Percentiles rank a stretch among this genome's conserved stretches.
phyloP scores from a whole-genome alignment of 2,113 vertebrate species.

The Jacana jacana region DNA sequence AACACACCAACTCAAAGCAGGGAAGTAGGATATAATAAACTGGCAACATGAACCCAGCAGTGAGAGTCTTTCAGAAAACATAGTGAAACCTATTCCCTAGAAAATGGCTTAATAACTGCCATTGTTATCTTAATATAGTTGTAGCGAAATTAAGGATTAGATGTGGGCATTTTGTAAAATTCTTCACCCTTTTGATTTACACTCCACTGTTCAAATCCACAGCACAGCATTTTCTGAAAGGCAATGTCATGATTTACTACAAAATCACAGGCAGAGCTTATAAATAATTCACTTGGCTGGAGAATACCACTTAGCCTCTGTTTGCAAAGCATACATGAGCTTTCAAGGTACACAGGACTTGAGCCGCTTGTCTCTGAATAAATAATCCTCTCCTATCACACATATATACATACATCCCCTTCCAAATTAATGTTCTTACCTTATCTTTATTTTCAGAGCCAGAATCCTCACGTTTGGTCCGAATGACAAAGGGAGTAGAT shows the following conservation, averaged over 20 bases:
- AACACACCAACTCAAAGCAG: neutral
- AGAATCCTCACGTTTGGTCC: slow-evolving; percentile 85
- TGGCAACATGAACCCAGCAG: neutral
- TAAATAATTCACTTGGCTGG: neutral
- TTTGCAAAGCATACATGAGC: neutral
- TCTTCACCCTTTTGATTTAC: neutral
- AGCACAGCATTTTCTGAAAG: slow-evolving; percentile 33
- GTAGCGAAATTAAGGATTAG: slow-evolving; percentile 47
- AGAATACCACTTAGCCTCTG: neutral
- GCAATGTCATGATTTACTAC: neutral
- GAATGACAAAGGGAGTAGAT: slow-evolving; percentile 95
- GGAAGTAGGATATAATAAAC: neutral
- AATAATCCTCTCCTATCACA: neutral
- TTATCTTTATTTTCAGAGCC: slow-evolving; percentile 89
- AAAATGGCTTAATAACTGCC: neutral
- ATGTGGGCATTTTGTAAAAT: neutral
- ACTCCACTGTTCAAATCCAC: neutral
- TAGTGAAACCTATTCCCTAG: neutral
- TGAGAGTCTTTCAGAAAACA: neutral
- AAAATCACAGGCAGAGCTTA: neutral
- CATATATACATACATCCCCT: neutral
- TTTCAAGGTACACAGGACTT: neutral
- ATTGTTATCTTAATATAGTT: neutral
- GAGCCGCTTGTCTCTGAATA: neutral
- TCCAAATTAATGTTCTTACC: slow-evolving; percentile 75